Evolutionary conservation across 2,113 vertebrate species (phyloP), one percentile per base, ranked within the genome.

Genomic region (Megaceryle torquata): DNA sequence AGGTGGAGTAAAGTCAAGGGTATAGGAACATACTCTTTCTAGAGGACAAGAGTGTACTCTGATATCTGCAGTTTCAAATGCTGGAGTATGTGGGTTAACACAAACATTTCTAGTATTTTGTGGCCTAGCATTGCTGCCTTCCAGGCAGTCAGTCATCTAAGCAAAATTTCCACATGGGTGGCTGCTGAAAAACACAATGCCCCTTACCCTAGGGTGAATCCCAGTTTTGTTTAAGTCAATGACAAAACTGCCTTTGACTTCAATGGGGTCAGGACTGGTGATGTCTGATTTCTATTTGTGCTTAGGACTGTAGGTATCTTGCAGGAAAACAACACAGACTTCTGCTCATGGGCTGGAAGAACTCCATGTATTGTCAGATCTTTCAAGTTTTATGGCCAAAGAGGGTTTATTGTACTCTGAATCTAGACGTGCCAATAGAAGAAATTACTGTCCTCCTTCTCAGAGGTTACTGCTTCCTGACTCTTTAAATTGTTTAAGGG

Each of bases 71-170:
- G 48, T 92, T 97, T 89, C 53, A 79, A 76, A 76, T 92, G 81
- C 41, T 85, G 67, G 41, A 76, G 70, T 65, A 85, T 75, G 65
- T 82, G 87, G 89, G 89, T 97, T 95, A 96, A 91, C 77, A 80
- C 64, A 95, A 89, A 92, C 4, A 85, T 95, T 95, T 87, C 87
- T 97, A 57, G 84, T 95, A 54, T 85, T 89, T 79, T 71, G 74
- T 89, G 93, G 84, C 72, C 70, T 94, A 89, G 67, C 87, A 94
- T 48, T 92, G 81, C 89, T 95, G 93, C 95, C 95, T 97, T 95
- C 94, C 95, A 96, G 96, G 95, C 96, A 97, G 96, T 82, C 84
- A 97, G 96, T 97, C 95, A 95, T 92, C 70, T 96, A 96, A 91
- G 94, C 74, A 95, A 92, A 95, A 95, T 95, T 96, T 97, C 95